phyloP scores from a whole-genome alignment of 2,113 vertebrate genomes.

The Tringa solitaria region DNA sequence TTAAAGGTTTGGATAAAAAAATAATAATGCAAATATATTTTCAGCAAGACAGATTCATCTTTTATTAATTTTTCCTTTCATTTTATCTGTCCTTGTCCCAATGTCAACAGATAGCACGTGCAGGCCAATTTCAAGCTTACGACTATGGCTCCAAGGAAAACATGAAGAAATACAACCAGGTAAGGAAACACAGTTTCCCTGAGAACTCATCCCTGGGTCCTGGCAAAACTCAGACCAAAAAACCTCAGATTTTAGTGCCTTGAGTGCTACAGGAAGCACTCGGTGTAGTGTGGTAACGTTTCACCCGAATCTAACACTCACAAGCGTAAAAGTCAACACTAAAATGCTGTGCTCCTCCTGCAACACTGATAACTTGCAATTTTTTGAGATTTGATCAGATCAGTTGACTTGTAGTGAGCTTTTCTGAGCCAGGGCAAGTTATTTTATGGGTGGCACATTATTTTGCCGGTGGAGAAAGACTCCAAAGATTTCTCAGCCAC shows the following conservation, averaged over 20 bases:
- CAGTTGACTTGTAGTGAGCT: background rate
- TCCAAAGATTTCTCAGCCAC: background rate
- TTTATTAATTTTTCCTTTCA: background rate
- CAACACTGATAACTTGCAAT: background rate
- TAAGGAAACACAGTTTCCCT: background rate
- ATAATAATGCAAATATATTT: background rate
- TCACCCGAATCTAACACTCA: background rate
- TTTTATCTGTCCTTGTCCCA: background rate
- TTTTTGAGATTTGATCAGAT: background rate
- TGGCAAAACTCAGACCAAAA: background rate
- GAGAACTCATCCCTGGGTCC: background rate
- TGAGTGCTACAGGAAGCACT: background rate
- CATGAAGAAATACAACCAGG: constrained; percentile 55
- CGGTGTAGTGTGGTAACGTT: background rate
- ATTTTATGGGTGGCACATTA: background rate
- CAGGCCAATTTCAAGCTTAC: constrained; percentile 28
- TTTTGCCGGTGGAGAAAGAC: background rate
- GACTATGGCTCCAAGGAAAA: constrained; percentile 28
- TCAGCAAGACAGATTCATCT: background rate
- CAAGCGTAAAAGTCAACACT: background rate
- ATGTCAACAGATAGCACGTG: background rate
- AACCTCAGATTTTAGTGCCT: background rate
- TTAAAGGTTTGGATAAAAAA: background rate
- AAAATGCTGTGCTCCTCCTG: background rate
- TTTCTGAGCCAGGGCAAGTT: background rate